Conservation (phyloP, 2,888 invertebrate genomes). For the Drosophila yooni region DNA sequence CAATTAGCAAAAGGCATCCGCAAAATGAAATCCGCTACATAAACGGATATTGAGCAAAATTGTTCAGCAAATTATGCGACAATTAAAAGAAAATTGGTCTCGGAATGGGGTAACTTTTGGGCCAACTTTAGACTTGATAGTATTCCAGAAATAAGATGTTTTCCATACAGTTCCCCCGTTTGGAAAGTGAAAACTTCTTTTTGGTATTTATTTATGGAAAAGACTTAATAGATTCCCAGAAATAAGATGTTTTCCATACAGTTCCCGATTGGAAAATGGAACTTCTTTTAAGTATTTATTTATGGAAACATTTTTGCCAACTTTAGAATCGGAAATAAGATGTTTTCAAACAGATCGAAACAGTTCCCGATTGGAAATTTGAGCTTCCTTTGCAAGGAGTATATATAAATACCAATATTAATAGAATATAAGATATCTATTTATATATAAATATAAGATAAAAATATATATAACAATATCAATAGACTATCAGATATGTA, state of each 20-base stretch:
- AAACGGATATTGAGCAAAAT: too few species aligned
- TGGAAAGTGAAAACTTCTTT: neutral
- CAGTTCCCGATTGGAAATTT: too few species aligned
- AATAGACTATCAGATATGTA: neutral
- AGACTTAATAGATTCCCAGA: too few species aligned
- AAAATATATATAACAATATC: neutral
- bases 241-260: neutral
- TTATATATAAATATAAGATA: neutral
- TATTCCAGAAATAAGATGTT: neutral
- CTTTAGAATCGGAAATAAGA: too few species aligned
- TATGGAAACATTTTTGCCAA: too few species aligned
- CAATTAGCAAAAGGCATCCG: too few species aligned
- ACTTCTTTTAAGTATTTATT: too few species aligned
- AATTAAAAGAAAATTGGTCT: neutral
- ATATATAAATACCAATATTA: neutral
- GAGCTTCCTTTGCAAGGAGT: neutral
- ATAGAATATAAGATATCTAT: neutral
- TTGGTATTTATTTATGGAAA: too few species aligned
- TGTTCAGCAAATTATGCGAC: neutral
- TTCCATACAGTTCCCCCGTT: neutral
- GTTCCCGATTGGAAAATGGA: neutral
- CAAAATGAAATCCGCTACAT: too few species aligned
- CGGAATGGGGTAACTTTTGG: rapidly evolving
- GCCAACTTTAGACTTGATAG: neutral
- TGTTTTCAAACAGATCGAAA: too few species aligned